A percentile compares a stretch with the other conserved stretches of the same genome.
Conservation (phyloP, 2,888 invertebrate species). For the Galeruca laticollis region DNA sequence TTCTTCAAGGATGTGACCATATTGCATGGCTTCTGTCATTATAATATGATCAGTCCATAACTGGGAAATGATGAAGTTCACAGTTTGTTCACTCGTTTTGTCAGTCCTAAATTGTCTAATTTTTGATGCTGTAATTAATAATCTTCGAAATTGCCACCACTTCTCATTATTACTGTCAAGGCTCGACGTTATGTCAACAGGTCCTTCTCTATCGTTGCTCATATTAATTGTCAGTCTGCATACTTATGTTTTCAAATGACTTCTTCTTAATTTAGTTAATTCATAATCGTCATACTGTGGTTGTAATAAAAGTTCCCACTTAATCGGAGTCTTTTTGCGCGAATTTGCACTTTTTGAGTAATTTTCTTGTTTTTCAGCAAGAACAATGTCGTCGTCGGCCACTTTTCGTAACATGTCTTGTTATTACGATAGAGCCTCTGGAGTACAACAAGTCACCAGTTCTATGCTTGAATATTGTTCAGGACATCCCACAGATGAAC, state of each 20-base stretch:
- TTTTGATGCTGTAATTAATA: constrained; percentile 4
- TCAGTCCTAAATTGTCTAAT: background rate
- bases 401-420: too few relatives aligned
- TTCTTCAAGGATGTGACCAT: background rate
- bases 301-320: constrained; percentile 9
- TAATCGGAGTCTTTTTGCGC: background rate
- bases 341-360: background rate
- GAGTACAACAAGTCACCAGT: too few relatives aligned
- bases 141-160: too few relatives aligned
- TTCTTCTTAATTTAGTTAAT: background rate
- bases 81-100: too few relatives aligned
- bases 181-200: background rate
- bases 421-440: too few relatives aligned
- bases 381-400: too few relatives aligned
- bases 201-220: background rate
- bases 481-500: too few relatives aligned
- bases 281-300: constrained; percentile 3
- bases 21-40: background rate
- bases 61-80: constrained; percentile 3
- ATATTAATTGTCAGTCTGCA: background rate
- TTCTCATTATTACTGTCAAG: background rate
- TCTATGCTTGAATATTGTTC: too few relatives aligned
- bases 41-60: background rate
- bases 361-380: constrained; percentile 1
- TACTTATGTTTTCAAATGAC: constrained; percentile 5